phyloP scores from a whole-genome alignment of 2,797 vertebrate genomes.

The Caiman crocodilus region DNA sequence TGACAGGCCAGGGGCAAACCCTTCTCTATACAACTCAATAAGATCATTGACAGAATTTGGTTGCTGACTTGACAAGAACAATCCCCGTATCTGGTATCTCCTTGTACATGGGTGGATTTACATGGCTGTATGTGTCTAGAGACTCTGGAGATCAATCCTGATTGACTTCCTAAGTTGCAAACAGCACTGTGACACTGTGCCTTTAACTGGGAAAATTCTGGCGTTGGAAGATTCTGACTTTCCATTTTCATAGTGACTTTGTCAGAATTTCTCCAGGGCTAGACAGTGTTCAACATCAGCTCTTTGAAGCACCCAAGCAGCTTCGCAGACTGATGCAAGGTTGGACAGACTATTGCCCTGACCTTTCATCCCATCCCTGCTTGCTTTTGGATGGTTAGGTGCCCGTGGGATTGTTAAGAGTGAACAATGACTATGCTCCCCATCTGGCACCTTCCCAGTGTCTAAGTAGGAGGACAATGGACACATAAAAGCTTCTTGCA shows the following conservation, averaged over 20 bases:
- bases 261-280: background rate
- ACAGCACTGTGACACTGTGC: background rate
- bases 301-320: background rate
- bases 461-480: background rate
- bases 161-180: slow-evolving; percentile 2
- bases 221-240: background rate
- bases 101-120: background rate
- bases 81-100: background rate
- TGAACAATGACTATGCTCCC: background rate
- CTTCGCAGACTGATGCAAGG: background rate
- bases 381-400: background rate
- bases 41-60: background rate
- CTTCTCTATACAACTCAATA: background rate
- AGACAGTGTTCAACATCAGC: accelerated
- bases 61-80: background rate
- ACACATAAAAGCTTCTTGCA: background rate
- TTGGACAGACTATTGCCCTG: background rate
- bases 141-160: background rate
- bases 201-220: accelerated
- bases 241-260: background rate
- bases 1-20: background rate
- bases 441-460: background rate
- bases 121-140: slow-evolving; percentile 26
- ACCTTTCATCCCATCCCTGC: background rate
- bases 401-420: background rate